phyloP scores from a whole-genome alignment of 2,113 vertebrate genomes.

The Menidia beryllina region DNA sequence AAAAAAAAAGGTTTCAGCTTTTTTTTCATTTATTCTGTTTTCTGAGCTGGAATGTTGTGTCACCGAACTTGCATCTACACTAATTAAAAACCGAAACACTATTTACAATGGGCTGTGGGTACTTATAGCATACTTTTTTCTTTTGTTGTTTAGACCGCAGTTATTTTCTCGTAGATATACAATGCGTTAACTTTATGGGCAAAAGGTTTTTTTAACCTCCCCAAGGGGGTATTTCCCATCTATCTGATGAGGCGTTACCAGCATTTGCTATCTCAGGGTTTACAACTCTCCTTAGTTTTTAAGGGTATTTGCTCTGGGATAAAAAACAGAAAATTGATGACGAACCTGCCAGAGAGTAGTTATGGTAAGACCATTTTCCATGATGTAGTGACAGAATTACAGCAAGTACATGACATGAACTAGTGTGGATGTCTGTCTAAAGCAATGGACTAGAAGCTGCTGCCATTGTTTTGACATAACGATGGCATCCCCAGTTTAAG shows the following conservation, averaged over 20 bases:
- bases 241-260: slow-evolving; percentile 51
- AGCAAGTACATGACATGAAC: slow-evolving; percentile 60
- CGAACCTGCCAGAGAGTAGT: slow-evolving; percentile 68
- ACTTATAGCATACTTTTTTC: not conserved
- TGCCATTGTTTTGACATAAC: slow-evolving; percentile 60
- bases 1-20: not conserved
- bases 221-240: slow-evolving; percentile 45
- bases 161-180: slow-evolving; percentile 51
- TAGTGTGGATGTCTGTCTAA: slow-evolving; percentile 28
- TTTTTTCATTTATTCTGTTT: not conserved
- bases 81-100: slow-evolving; percentile 24
- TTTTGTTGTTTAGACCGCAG: slow-evolving; percentile 25
- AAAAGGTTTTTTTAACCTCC: slow-evolving; percentile 51
- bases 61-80: slow-evolving; percentile 8
- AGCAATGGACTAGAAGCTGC: slow-evolving; percentile 49
- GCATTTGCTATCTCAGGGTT: slow-evolving; percentile 28
- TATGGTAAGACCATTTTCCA: slow-evolving; percentile 61
- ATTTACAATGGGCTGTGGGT: slow-evolving; percentile 13
- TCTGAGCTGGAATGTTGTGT: not conserved
- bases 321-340: slow-evolving; percentile 58
- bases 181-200: slow-evolving; percentile 45
- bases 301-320: slow-evolving; percentile 34
- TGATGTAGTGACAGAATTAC: slow-evolving; percentile 68
- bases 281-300: slow-evolving; percentile 37
- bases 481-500: slow-evolving; percentile 33